A percentile compares a stretch with the other conserved stretches of the same genome.
Conservation (phyloP, 2,888 invertebrate genomes). For the Diplolepis rosae region DNA sequence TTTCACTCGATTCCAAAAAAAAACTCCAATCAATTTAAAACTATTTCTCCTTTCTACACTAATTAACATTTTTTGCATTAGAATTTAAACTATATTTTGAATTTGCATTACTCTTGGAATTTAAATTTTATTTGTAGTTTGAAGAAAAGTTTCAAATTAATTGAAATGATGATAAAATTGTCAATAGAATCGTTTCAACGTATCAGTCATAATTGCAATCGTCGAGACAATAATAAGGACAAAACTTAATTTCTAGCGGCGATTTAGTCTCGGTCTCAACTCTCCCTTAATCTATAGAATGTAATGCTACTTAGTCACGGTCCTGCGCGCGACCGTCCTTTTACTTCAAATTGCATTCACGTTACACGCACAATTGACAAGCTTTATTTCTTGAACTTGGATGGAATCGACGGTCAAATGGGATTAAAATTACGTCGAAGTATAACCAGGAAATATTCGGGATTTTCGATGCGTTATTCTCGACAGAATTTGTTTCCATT, state of each 20-base stretch:
- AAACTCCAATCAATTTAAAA: constrained; percentile 11
- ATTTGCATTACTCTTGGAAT: too few relatives aligned
- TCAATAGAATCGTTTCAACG: constrained; percentile 10
- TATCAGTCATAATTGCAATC: not conserved
- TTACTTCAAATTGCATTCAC: constrained; percentile 35
- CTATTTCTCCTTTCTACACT: not conserved
- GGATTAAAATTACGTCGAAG: constrained; percentile 30
- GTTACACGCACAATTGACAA: constrained; percentile 49
- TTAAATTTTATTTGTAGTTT: not conserved
- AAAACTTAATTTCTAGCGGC: constrained; percentile 23
- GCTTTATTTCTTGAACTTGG: constrained; percentile 38
- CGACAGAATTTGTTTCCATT: constrained; percentile 5
- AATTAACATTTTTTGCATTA: not conserved
- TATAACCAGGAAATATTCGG: constrained; percentile 25
- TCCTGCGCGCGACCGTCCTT: constrained; percentile 32
- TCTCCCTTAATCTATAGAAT: constrained; percentile 30
- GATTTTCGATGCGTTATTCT: constrained; percentile 17
- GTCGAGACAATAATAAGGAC: not conserved
- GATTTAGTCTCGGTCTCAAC: constrained; percentile 29
- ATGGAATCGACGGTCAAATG: constrained; percentile 29
- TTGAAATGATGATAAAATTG: not conserved
- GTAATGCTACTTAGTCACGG: constrained; percentile 27
- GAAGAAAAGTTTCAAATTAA: not conserved
- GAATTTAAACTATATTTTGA: not conserved
- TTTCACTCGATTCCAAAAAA: constrained; percentile 9